These are phyloP conservation scores for Grantiella picta DNA, from an alignment of 2,113 vertebrate species.

Conservation along the genomic window DNA sequence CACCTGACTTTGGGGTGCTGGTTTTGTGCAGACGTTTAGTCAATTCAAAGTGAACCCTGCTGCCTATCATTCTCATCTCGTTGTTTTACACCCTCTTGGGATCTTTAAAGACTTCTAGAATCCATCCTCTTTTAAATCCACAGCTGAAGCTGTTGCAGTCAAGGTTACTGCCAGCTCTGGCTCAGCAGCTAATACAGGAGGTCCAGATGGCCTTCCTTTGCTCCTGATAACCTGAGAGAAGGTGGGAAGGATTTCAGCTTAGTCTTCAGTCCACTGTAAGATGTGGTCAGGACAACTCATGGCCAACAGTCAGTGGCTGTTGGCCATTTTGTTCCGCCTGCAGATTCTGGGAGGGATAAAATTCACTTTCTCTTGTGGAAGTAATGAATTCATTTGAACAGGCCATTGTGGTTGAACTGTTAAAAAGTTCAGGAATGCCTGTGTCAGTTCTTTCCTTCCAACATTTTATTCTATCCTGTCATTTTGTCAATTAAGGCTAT, in stretches of 20 bases:
- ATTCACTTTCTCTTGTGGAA: slow-evolving; percentile 23
- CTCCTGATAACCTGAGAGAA: slow-evolving; percentile 8
- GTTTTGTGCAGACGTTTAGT: background rate
- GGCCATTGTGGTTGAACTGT: slow-evolving; percentile 25
- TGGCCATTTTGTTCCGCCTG: background rate
- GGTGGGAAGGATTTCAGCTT: background rate
- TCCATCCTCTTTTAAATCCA: background rate
- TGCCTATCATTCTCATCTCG: background rate
- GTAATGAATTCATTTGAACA: background rate
- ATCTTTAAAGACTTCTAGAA: background rate
- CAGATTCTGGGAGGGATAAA: background rate
- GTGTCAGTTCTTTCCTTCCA: slow-evolving; percentile 42
- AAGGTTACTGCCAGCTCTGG: background rate
- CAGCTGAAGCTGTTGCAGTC: background rate
- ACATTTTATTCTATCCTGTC: slow-evolving; percentile 50
- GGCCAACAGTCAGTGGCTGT: background rate
- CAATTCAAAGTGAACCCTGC: background rate
- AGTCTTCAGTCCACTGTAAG: background rate
- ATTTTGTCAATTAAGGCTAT: slow-evolving; percentile 57
- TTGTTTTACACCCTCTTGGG: background rate
- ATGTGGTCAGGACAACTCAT: background rate
- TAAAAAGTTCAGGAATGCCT: slow-evolving; percentile 27
- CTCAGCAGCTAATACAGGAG: background rate
- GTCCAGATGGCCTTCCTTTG: slow-evolving; percentile 6
- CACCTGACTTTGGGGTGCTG: background rate